These are phyloP conservation scores for Hydractinia echinata DNA, from an alignment of 30 jellyfish, hydroid and myxozoan genomes.

Conservation along the genomic window DNA sequence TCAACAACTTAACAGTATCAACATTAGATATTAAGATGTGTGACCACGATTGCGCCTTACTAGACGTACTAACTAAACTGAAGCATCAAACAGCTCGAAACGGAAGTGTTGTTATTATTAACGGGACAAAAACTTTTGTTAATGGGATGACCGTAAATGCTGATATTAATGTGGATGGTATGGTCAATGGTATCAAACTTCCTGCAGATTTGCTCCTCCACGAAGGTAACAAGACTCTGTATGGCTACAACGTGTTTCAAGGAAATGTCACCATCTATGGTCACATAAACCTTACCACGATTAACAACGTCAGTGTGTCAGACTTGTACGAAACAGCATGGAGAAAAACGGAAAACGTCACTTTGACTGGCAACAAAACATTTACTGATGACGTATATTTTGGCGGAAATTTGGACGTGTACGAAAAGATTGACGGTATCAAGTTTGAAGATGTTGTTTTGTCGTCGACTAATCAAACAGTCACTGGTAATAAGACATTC, in stretches of 20 bases:
- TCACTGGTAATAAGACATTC: conserved; percentile 45
- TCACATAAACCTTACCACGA: conserved; percentile 21
- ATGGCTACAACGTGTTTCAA: conserved; percentile 54
- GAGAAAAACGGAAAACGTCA: conserved; percentile 22
- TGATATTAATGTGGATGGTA: conserved; percentile 40
- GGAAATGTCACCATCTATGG: conserved; percentile 37
- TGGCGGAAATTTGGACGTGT: conserved; percentile 35
- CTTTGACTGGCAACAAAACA: conserved; percentile 41
- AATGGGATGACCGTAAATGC: conserved; percentile 29
- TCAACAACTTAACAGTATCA: conserved; percentile 20
- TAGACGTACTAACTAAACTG: neutral
- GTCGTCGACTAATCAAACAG: conserved; percentile 23
- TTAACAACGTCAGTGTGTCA: conserved; percentile 47
- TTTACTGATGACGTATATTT: conserved; percentile 28
- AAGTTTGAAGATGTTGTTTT: conserved; percentile 42
- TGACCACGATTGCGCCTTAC: neutral
- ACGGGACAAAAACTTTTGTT: conserved; percentile 21
- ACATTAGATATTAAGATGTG: neutral
- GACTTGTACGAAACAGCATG: conserved; percentile 54
- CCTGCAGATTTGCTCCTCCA: conserved; percentile 51
- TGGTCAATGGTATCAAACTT: conserved; percentile 58
- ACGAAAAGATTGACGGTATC: conserved; percentile 59
- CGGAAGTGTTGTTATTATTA: neutral
- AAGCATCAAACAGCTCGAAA: neutral
- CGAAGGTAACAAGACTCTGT: conserved; percentile 35